Evolutionary conservation across 1,140 invertebrate species (phyloP).

Genomic region (Mya arenaria): DNA sequence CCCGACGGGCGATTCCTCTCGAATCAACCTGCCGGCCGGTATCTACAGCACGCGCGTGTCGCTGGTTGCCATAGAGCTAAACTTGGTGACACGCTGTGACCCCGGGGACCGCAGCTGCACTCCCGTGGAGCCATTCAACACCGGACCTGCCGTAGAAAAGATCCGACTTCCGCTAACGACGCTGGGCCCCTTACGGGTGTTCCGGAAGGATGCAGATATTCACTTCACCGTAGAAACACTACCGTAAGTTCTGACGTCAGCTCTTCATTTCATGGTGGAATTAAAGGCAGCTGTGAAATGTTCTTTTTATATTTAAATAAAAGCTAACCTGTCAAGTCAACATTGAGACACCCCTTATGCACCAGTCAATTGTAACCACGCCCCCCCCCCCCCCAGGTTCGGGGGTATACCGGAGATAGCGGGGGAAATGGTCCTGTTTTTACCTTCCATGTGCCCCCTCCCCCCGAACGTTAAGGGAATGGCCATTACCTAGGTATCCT

Average conservation of each 20-base stretch:
- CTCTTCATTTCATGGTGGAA: not conserved
- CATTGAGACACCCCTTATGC: too few relatives aligned
- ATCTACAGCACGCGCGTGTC: constrained; percentile 5
- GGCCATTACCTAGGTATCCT: too few relatives aligned
- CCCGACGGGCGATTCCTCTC: not conserved
- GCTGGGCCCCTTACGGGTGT: constrained; percentile 18
- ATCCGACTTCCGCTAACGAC: constrained; percentile 8
- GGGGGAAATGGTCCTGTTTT: too few relatives aligned
- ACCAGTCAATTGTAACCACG: too few relatives aligned
- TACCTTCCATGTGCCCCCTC: too few relatives aligned
- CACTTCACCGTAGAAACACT: constrained; percentile 14
- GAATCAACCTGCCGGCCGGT: not conserved
- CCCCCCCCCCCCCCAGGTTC: too few relatives aligned
- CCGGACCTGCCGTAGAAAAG: not conserved
- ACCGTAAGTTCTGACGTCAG: constrained; percentile 16
- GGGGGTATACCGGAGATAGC: too few relatives aligned
- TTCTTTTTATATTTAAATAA: too few relatives aligned
- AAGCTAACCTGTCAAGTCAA: too few relatives aligned
- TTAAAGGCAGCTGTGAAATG: too few relatives aligned
- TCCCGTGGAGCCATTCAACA: constrained; percentile 32
- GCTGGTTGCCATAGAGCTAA: not conserved
- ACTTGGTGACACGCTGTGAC: not conserved
- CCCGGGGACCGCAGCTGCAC: constrained; percentile 19
- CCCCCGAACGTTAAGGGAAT: too few relatives aligned
- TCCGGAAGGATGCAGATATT: not conserved